Percentiles rank a stretch among this genome's conserved stretches.
phyloP scores from a whole-genome alignment of 2,797 vertebrate species.

The Lepus oiostolus region DNA sequence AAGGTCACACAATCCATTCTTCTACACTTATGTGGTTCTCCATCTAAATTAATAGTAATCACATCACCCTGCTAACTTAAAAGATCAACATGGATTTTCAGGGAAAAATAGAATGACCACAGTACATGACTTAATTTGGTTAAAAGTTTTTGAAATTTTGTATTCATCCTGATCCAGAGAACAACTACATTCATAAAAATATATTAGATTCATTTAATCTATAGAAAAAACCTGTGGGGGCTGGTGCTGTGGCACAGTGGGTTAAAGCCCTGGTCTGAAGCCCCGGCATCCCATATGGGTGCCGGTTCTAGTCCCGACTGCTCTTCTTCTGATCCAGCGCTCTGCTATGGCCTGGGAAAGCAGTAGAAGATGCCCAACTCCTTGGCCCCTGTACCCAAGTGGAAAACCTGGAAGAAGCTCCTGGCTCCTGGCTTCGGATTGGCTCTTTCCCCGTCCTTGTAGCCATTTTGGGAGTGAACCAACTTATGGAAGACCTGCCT shows the following conservation, averaged over 20 bases:
- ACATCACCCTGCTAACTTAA: slow-evolving; percentile 54
- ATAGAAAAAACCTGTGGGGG: slow-evolving; percentile 58
- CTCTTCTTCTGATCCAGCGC: too few relatives aligned
- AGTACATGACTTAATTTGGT: slow-evolving; percentile 71
- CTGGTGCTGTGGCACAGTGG: neutral
- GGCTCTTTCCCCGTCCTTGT: too few relatives aligned
- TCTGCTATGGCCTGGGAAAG: too few relatives aligned
- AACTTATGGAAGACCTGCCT: too few relatives aligned
- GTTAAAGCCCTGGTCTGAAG: too few relatives aligned
- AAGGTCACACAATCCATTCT: neutral
- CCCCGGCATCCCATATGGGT: too few relatives aligned
- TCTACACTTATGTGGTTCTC: neutral
- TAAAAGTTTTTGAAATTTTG: slow-evolving; percentile 66
- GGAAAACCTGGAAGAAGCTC: too few relatives aligned
- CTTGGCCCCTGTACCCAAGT: too few relatives aligned
- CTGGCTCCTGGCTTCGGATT: too few relatives aligned
- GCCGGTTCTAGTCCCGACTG: too few relatives aligned
- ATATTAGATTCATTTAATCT: slow-evolving; percentile 35
- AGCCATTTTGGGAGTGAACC: too few relatives aligned
- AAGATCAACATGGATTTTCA: slow-evolving; percentile 62
- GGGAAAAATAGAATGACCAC: slow-evolving; percentile 44
- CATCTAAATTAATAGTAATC: neutral
- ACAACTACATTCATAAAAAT: slow-evolving; percentile 61
- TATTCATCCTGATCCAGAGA: slow-evolving; percentile 26
- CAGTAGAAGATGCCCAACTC: too few relatives aligned